A percentile compares a stretch with the other conserved stretches of the same genome.
phyloP scores from a whole-genome alignment of 1,140 invertebrate species.

The Aleiodes sp. region DNA sequence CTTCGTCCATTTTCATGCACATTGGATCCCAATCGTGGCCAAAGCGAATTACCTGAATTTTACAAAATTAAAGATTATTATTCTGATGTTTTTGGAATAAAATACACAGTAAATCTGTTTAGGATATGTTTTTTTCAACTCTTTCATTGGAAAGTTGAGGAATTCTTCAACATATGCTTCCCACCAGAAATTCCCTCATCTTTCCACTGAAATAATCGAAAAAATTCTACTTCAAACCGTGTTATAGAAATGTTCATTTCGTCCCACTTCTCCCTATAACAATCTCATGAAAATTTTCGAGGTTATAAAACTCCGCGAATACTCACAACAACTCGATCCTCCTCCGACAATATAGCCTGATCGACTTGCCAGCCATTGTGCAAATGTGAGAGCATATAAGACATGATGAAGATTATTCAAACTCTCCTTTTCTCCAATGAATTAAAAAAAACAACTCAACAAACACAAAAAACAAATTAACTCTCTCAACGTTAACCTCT shows the following conservation, averaged over 20 bases:
- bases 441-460: background rate
- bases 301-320: conserved; percentile 21
- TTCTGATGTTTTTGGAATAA: no score
- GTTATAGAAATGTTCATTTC: no score
- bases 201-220: no score
- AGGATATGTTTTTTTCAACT: no score
- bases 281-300: background rate
- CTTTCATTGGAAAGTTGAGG: no score
- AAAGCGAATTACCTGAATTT: conserved; percentile 87
- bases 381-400: conserved; percentile 98
- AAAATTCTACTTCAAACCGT: no score
- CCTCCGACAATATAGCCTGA: conserved; percentile 97
- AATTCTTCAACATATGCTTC: no score
- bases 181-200: no score
- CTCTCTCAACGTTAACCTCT: background rate
- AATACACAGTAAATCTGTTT: no score
- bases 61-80: conserved; percentile 36
- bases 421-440: conserved; percentile 4
- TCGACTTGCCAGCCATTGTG: conserved; percentile 99
- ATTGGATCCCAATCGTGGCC: conserved; percentile 99
- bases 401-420: conserved; percentile 75
- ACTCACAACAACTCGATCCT: conserved; percentile 93
- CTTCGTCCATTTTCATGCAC: conserved; percentile 99
- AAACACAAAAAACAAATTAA: background rate
- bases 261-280: no score